phyloP scores from a whole-genome alignment of 1,140 invertebrate genomes.

The Brachionus koreanus region DNA sequence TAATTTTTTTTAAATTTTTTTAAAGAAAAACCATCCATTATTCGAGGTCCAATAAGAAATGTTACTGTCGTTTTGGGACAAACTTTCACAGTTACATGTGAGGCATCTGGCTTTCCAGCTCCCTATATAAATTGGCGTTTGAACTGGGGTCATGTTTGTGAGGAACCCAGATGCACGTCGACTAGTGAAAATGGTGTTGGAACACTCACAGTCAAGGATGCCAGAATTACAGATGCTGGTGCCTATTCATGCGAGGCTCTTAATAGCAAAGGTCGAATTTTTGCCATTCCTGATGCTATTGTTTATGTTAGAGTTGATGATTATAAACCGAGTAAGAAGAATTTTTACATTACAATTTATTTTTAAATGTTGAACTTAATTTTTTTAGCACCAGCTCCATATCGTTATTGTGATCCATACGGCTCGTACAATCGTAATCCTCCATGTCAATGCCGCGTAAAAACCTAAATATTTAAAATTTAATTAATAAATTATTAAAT shows the following conservation, averaged over 20 bases:
- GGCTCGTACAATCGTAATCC: not conserved
- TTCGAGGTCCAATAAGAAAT: constrained; percentile 66
- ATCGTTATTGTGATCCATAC: not conserved
- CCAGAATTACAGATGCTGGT: constrained; percentile 72
- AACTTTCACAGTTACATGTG: constrained; percentile 73
- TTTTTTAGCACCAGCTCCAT: not conserved
- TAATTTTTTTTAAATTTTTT: constrained; percentile 71
- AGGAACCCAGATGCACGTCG: constrained; percentile 65
- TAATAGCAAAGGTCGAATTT: constrained; percentile 75
- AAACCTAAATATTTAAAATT: not conserved
- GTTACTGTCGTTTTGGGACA: constrained; percentile 68
- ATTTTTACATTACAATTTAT: not conserved
- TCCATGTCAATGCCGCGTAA: constrained; percentile 32
- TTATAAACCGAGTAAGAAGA: not conserved
- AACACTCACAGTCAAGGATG: constrained; percentile 73
- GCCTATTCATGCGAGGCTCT: constrained; percentile 96
- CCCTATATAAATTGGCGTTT: constrained; percentile 89
- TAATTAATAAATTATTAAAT: not conserved
- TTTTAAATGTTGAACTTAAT: not conserved
- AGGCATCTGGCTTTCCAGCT: constrained; percentile 78
- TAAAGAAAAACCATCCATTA: constrained; percentile 63
- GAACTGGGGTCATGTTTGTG: constrained; percentile 87
- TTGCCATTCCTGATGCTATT: constrained; percentile 84
- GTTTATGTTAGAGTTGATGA: constrained; percentile 65
- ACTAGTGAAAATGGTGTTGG: constrained; percentile 62